Base-by-base conservation (phyloP, 1,140 invertebrate genomes). In the Brachionus sp. region DNA sequence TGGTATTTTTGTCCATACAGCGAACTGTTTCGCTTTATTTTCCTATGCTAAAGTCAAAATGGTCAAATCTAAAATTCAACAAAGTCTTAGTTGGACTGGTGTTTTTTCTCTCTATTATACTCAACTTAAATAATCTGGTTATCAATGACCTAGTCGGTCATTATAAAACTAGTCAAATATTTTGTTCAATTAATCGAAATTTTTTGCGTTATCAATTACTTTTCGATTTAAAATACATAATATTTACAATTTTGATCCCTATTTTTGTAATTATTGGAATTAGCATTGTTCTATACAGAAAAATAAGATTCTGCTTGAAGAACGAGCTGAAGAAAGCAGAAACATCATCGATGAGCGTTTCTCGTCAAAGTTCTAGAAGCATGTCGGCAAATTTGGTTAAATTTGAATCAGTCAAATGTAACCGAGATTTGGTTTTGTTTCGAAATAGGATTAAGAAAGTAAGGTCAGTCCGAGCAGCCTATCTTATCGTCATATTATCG, bases 1-100 rank as follows among this genome's bases (percentile, higher is more conserved):
- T 75, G 3, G 7, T 75, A 12, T 25, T 75, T 23, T 19, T 75
- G 7, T 46, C 39, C n/a, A 75, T 46, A 10, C 70, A 75, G n/a
- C 39, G 70, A 39, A 46, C 42, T 29, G 25, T 75, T 75, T 9
- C 10, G 5, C 39, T 75, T 4, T 75, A 75, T 10, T 75, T 46
- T 75, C 70, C 70, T 1, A 75, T 75, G 70, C 2, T 29, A 13
- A 75, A 75, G 33, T 25, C 70, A 46, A 75, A 46, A 75, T 75
- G 70, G 70, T 46, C 70, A 44, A 46, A 23, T 75, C 23, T 75
- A 13, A 29, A 23, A 12, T 75, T 75, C 19, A 75, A 75, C 23
- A 23, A 25, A 46, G 13, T 46, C 10, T 35, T 46, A 75, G 44
- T 75, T 13, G 7, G n/a, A 10, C n/a, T 75, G 7, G n/a, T 50